Conservation (phyloP, 1,140 invertebrate genomes). For the Cyphomyrmex costatus region DNA sequence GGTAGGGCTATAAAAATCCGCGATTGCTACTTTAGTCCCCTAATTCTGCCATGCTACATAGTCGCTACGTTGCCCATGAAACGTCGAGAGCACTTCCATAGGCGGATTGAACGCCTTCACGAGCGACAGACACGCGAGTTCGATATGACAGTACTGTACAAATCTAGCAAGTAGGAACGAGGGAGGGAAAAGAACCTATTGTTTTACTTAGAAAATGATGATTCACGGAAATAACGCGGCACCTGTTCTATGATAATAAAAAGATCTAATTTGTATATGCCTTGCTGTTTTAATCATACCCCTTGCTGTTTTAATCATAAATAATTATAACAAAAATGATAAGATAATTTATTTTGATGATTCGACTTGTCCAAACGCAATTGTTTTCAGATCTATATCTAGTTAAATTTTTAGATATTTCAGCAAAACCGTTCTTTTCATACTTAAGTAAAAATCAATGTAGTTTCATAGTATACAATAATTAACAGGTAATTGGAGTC, state of each 20-base stretch:
- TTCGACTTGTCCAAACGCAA: too few relatives aligned
- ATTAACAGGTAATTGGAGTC: too few relatives aligned
- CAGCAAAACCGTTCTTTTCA: too few relatives aligned
- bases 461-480: too few relatives aligned
- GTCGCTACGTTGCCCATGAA: conserved; percentile 27
- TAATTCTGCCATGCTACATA: conserved; percentile 51
- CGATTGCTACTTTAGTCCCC: conserved; percentile 71
- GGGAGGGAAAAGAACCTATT: conserved; percentile 14
- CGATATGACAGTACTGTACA: conserved; percentile 53
- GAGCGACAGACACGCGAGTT: conserved; percentile 62
- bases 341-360: not conserved
- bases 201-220: conserved; percentile 50
- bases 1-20: conserved; percentile 72
- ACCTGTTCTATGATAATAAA: conserved; percentile 7
- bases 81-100: conserved; percentile 43
- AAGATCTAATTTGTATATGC: conserved; percentile 33
- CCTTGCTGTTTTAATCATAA: not conserved
- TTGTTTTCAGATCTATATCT: too few relatives aligned
- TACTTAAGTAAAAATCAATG: too few relatives aligned
- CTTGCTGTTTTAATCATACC: not conserved
- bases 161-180: conserved; percentile 24
- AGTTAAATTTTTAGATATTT: too few relatives aligned
- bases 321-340: not conserved
- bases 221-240: not conserved
- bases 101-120: conserved; percentile 58